Percentiles rank a stretch among this genome's conserved stretches.
These are phyloP conservation scores for Cardiocondyla obscurior DNA, from an alignment of 1,140 invertebrate genomes.

Conservation along the genomic window DNA sequence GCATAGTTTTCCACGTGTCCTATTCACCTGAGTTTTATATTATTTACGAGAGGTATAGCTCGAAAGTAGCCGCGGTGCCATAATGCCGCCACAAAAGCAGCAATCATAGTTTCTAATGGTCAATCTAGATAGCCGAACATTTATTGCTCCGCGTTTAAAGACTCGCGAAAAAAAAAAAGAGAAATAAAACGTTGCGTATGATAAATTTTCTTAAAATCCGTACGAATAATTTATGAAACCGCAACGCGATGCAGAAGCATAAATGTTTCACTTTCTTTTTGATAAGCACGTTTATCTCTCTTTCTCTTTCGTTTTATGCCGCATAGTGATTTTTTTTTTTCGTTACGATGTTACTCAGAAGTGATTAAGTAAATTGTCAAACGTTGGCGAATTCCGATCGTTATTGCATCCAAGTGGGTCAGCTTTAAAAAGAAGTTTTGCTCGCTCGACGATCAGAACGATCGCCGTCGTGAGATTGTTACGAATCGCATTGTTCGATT, in stretches of 20 bases:
- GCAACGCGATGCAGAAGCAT: neutral
- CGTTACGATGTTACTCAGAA: neutral
- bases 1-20: conserved; percentile 73
- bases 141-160: neutral
- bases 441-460: neutral
- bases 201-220: neutral
- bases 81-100: neutral
- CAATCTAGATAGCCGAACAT: neutral
- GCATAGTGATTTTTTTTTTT: neutral
- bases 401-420: neutral
- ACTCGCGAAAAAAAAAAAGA: neutral
- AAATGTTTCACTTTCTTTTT: neutral
- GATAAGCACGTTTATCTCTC: no score
- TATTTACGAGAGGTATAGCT: conserved; percentile 72
- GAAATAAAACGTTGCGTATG: neutral
- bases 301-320: no score
- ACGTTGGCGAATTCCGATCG: conserved; percentile 37
- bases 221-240: no score
- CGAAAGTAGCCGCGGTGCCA: conserved; percentile 24
- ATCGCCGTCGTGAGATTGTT: neutral
- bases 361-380: neutral
- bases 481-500: neutral
- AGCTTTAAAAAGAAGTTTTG: conserved; percentile 1
- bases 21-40: conserved; percentile 65
- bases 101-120: conserved; percentile 24